Evolutionary conservation across 53 echinoderm and acorn worm genomes (phyloP).

Genomic region (Glandiceps talaboti): DNA sequence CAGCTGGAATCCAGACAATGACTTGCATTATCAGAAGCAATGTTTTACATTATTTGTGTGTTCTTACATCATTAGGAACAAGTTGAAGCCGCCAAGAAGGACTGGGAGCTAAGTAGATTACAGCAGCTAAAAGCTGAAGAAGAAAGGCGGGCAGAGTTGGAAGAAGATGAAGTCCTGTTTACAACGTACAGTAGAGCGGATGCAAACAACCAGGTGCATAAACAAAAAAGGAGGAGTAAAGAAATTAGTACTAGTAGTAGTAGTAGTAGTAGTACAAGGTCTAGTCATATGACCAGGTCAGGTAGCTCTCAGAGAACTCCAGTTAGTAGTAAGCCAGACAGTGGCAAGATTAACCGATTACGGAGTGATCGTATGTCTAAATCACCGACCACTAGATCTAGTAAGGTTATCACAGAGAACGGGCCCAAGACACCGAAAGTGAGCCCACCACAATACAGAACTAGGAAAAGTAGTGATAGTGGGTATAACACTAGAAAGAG

Average conservation of each 20-base stretch:
- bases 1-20: no score
- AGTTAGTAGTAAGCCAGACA: no score
- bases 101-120: constrained; percentile 90
- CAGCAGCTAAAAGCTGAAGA: constrained; percentile 78
- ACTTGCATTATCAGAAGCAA: no score
- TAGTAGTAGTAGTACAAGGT: not conserved
- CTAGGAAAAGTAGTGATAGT: not conserved
- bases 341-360: not conserved
- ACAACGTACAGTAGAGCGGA: constrained; percentile 85
- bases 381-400: not conserved
- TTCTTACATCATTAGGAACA: constrained; percentile 42
- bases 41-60: no score
- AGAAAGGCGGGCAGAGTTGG: constrained; percentile 81
- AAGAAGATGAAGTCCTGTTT: constrained; percentile 90
- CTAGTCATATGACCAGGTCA: not conserved
- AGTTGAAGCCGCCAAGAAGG: constrained; percentile 83
- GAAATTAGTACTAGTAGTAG: no score
- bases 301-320: not conserved
- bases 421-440: not conserved
- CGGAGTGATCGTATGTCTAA: not conserved
- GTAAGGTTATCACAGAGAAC: not conserved
- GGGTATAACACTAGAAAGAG: not conserved
- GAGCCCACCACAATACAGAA: not conserved
- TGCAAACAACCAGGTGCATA: constrained; percentile 98
- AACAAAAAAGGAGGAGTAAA: constrained; percentile 7